Evolutionary conservation across 2,113 vertebrate species (phyloP).

Genomic region (Chaetorhynchus papuensis): DNA sequence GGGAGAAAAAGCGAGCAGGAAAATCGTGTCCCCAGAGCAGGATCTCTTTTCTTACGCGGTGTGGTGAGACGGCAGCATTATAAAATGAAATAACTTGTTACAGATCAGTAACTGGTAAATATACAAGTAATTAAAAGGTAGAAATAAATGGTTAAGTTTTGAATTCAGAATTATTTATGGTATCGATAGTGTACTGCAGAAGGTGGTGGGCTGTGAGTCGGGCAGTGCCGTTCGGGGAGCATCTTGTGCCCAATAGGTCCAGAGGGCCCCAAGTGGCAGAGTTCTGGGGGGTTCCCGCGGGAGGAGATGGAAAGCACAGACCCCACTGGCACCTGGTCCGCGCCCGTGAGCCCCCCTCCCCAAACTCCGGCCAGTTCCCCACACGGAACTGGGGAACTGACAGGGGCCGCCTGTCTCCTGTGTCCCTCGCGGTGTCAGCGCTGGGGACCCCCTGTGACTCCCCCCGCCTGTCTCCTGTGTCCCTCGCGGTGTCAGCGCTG

Average conservation of each 20-base stretch:
- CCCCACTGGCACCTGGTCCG: not conserved
- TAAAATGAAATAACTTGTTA: not conserved
- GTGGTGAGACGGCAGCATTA: too few relatives aligned
- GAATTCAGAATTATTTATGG: accelerated
- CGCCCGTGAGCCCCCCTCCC: too few relatives aligned
- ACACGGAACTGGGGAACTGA: too few relatives aligned
- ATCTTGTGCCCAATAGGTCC: accelerated
- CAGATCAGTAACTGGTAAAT: accelerated
- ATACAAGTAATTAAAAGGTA: not conserved
- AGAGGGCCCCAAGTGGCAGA: accelerated
- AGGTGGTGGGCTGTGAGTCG: accelerated
- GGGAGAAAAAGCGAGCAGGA: not conserved
- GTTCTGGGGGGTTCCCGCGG: accelerated
- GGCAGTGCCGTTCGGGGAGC: accelerated
- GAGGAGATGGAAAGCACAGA: not conserved
- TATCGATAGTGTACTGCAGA: accelerated
- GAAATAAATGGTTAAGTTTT: not conserved
- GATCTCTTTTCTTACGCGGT: not conserved
- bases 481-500: not conserved
- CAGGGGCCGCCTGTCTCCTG: not conserved
- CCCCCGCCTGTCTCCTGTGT: not conserved
- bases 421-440: accelerated
- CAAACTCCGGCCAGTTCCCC: accelerated
- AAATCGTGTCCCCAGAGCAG: not conserved
- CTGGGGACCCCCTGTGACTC: too few relatives aligned